A percentile compares a stretch with the other conserved stretches of the same genome.
Evolutionary conservation across 2,888 invertebrate genomes (phyloP).

Genomic region (Steinernema scapterisci): DNA sequence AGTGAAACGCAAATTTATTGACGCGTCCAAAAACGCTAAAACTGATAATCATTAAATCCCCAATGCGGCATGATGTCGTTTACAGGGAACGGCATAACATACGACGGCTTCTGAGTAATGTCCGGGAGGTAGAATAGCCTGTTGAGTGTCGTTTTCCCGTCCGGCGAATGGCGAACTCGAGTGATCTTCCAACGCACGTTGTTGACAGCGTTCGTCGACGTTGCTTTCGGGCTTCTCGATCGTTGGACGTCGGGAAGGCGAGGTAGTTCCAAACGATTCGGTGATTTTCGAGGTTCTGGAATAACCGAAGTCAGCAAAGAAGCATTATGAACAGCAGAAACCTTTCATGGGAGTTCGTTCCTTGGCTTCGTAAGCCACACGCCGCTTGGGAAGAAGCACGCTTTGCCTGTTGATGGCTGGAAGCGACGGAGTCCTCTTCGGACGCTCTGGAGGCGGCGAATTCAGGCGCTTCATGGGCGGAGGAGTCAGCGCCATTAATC

Average conservation of each 20-base stretch:
- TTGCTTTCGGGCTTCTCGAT: background rate
- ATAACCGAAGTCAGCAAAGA: too few relatives aligned
- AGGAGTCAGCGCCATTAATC: slow-evolving; percentile 2
- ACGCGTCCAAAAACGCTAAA: background rate
- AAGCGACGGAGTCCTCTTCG: background rate
- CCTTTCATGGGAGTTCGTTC: background rate
- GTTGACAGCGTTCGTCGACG: background rate
- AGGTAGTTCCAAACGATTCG: background rate
- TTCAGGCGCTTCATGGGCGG: background rate
- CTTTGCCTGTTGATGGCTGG: background rate
- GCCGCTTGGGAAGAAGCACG: background rate
- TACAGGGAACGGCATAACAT: background rate
- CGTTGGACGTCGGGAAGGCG: background rate
- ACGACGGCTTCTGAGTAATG: background rate
- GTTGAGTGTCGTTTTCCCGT: slow-evolving; percentile 9
- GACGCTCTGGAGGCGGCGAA: slow-evolving; percentile 6
- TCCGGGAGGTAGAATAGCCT: slow-evolving; percentile 14
- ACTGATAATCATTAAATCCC: slow-evolving; percentile 4
- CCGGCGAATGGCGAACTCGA: slow-evolving; percentile 9
- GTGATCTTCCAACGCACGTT: slow-evolving; percentile 25
- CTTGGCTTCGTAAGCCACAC: background rate
- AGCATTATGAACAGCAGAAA: too few relatives aligned
- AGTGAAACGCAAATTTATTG: too few relatives aligned
- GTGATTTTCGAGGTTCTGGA: background rate
- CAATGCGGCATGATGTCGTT: slow-evolving; percentile 7